A percentile compares a stretch with the other conserved stretches of the same genome.
phyloP scores from a whole-genome alignment of 2,888 invertebrate species.

The Dicyrtomina minuta region DNA sequence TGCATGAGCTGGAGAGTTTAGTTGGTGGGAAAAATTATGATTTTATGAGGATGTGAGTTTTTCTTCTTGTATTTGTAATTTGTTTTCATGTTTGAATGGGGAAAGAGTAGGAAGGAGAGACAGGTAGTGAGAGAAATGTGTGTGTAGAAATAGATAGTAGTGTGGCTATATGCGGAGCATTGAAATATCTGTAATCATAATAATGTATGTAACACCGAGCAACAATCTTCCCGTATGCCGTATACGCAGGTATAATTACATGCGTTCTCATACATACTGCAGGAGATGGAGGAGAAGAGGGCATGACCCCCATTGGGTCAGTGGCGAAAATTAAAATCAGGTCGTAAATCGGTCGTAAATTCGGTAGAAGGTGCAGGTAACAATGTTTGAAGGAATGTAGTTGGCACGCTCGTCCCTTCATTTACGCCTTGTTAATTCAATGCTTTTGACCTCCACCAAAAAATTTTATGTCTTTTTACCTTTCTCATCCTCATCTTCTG shows the following conservation, averaged over 20 bases:
- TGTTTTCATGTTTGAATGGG: neutral
- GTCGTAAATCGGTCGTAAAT: conserved; percentile 36
- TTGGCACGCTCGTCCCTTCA: conserved; percentile 29
- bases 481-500: conserved; percentile 21
- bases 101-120: neutral
- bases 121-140: conserved; percentile 22
- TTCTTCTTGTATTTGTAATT: neutral
- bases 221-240: too few relatives aligned
- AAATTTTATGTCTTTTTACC: conserved; percentile 37
- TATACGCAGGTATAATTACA: too few relatives aligned
- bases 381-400: conserved; percentile 30
- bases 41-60: conserved; percentile 17
- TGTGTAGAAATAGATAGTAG: too few relatives aligned
- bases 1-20: too few relatives aligned
- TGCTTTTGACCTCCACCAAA: conserved; percentile 38
- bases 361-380: conserved; percentile 11
- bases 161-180: too few relatives aligned
- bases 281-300: neutral
- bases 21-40: conserved; percentile 19
- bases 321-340: conserved; percentile 41
- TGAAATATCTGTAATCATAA: too few relatives aligned
- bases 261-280: too few relatives aligned
- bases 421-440: conserved; percentile 40
- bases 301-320: conserved; percentile 31
- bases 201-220: too few relatives aligned